phyloP scores from a whole-genome alignment of 2,113 vertebrate genomes.

The Heteronetta atricapilla region DNA sequence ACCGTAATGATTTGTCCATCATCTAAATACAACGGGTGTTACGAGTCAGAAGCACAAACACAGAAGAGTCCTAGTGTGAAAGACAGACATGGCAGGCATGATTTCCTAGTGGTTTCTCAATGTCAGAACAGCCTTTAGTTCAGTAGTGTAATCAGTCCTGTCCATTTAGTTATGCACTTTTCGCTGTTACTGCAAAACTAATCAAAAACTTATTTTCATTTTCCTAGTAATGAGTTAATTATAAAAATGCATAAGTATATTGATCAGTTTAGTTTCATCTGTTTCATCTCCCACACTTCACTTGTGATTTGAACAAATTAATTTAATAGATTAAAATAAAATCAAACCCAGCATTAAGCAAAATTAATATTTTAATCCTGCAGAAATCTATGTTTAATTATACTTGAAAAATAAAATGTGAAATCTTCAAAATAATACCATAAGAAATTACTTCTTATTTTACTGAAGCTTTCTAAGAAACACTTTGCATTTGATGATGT shows the following conservation, averaged over 20 bases:
- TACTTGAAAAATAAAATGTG: background rate
- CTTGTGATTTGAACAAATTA: background rate
- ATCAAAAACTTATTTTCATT: conserved; percentile 9
- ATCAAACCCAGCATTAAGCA: background rate
- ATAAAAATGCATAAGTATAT: background rate
- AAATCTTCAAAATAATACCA: background rate
- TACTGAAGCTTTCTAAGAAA: background rate
- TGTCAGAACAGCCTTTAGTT: background rate
- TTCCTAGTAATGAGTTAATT: background rate
- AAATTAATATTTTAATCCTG: background rate
- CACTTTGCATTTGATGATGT: background rate
- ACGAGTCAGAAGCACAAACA: background rate
- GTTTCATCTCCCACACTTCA: background rate
- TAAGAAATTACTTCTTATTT: background rate
- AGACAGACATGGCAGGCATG: background rate
- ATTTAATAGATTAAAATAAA: conserved; percentile 19
- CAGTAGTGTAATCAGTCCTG: background rate
- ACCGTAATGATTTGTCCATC: background rate
- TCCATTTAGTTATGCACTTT: background rate
- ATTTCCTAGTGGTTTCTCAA: background rate
- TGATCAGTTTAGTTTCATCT: background rate
- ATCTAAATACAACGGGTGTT: background rate
- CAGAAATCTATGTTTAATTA: background rate
- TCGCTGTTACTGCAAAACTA: background rate
- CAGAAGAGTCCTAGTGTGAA: background rate